A percentile compares a stretch with the other conserved stretches of the same genome.
Conservation (phyloP, 2,888 invertebrate genomes). For the Drosophila histrio region DNA sequence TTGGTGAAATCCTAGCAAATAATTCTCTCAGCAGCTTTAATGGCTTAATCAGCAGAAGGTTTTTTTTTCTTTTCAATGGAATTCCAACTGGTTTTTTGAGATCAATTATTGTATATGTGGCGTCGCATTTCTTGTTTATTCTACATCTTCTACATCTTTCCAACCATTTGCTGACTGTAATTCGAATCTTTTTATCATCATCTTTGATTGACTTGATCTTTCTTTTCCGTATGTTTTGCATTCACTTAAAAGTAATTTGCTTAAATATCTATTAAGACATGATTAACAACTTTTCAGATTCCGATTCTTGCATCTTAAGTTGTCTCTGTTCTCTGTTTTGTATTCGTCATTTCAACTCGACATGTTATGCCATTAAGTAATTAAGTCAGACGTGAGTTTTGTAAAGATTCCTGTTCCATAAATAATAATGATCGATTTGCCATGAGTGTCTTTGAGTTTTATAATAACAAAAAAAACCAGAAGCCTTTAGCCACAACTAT, state of each 20-base stretch:
- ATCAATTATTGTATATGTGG: constrained; percentile 11
- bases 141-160: background rate
- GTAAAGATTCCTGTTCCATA: constrained; percentile 9
- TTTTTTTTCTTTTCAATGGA: constrained; percentile 1
- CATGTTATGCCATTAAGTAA: constrained; percentile 30
- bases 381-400: constrained; percentile 23
- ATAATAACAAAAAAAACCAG: constrained; percentile 10
- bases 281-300: constrained; percentile 19
- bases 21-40: constrained; percentile 21
- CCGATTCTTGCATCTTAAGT: background rate
- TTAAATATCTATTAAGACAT: constrained; percentile 24
- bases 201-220: constrained; percentile 25
- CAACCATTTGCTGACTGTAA: constrained; percentile 7
- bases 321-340: constrained; percentile 5
- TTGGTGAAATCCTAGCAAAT: constrained; percentile 1
- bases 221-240: constrained; percentile 22
- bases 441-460: constrained; percentile 5
- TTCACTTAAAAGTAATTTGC: constrained; percentile 17
- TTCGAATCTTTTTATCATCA: constrained; percentile 13
- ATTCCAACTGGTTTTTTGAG: constrained; percentile 35
- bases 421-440: constrained; percentile 19
- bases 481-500: constrained; percentile 7
- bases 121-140: constrained; percentile 29
- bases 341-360: background rate
- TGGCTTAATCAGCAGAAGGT: constrained; percentile 33